Percentiles rank a stretch among this genome's conserved stretches.
Evolutionary conservation across 2,113 vertebrate genomes (phyloP).

Genomic region (Cyprinodon tularosa): DNA sequence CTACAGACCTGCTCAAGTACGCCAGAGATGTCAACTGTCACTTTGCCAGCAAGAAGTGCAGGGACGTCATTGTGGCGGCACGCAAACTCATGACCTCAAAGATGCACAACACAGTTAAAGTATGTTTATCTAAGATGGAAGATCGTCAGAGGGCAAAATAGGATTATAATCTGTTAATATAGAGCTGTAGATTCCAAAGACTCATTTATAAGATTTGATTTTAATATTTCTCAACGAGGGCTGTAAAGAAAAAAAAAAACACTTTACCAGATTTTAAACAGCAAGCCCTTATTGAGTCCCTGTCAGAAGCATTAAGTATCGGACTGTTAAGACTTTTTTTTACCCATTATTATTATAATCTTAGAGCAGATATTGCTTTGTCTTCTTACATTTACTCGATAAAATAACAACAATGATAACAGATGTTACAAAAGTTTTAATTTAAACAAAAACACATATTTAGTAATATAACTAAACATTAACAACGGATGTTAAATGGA

Average conservation of each 20-base stretch:
- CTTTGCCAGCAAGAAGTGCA: constrained; percentile 97
- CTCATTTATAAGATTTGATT: background rate
- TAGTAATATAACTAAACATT: too few species aligned
- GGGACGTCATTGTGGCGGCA: constrained; percentile 91
- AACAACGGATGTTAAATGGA: too few species aligned
- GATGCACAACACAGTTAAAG: constrained; percentile 96
- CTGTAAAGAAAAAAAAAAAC: background rate
- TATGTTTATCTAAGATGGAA: constrained; percentile 42
- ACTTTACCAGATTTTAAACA: background rate
- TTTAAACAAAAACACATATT: too few species aligned
- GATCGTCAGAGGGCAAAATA: background rate
- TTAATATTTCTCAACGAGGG: background rate
- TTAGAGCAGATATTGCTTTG: too few species aligned
- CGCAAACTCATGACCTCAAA: constrained; percentile 95
- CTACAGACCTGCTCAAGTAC: constrained; percentile 89
- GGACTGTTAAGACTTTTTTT: too few species aligned
- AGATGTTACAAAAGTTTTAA: too few species aligned
- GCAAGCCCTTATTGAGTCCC: too few species aligned
- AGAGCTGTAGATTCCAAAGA: background rate
- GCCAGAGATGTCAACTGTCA: constrained; percentile 92
- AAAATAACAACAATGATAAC: too few species aligned
- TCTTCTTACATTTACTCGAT: too few species aligned
- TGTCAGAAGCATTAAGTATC: too few species aligned
- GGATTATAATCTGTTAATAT: background rate
- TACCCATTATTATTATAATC: too few species aligned